Evolutionary conservation across 2,888 invertebrate species (phyloP).

Genomic region (Nymphalis urticae): DNA sequence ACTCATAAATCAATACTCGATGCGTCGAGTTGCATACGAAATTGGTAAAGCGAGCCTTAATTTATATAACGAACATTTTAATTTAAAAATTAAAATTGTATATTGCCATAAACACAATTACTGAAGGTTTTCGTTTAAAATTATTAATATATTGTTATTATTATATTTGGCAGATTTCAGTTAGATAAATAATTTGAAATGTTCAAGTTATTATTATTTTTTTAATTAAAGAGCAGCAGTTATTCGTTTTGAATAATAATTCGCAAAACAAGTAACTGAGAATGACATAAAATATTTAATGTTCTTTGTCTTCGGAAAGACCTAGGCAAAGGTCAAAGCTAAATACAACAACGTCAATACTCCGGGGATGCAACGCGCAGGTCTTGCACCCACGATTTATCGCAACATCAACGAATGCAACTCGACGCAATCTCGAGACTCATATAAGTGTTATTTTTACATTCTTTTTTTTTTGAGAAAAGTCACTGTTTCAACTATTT

Average conservation of each 20-base stretch:
- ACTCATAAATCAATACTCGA: slow-evolving; percentile 22
- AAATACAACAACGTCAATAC: slow-evolving; percentile 19
- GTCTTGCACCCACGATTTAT: slow-evolving; percentile 17
- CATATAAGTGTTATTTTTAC: not conserved
- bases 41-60: not conserved
- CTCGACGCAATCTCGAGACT: slow-evolving; percentile 17
- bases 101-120: too few species aligned
- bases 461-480: too few species aligned
- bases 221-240: too few species aligned
- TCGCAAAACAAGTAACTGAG: not conserved
- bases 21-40: slow-evolving; percentile 7
- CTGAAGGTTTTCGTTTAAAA: too few species aligned
- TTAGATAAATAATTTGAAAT: too few species aligned
- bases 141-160: too few species aligned
- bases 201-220: too few species aligned
- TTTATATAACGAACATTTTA: too few species aligned
- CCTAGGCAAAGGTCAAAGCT: slow-evolving; percentile 24
- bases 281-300: not conserved
- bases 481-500: too few species aligned
- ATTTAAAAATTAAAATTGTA: too few species aligned
- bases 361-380: slow-evolving; percentile 23
- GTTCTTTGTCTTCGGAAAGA: slow-evolving; percentile 4
- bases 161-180: not conserved
- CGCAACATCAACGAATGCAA: slow-evolving; percentile 17
- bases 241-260: not conserved